Conservation (phyloP, 1,140 invertebrate genomes). For the Drosophila athabasca region DNA sequence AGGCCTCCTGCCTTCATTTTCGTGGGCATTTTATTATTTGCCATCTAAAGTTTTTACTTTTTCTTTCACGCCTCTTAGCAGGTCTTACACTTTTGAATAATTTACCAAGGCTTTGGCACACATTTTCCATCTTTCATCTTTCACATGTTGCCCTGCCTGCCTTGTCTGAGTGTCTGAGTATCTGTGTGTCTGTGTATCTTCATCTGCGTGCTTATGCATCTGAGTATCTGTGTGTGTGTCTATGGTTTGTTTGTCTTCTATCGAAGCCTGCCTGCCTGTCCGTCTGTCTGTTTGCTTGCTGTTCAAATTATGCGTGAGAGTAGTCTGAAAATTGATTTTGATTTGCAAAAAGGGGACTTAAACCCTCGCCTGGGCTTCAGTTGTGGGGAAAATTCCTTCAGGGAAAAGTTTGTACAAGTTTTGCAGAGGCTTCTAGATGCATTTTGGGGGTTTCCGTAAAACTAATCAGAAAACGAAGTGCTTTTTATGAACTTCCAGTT, state of each 20-base stretch:
- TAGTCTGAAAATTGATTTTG: constrained; percentile 30
- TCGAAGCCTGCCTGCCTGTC: not conserved
- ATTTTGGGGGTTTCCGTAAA: no score
- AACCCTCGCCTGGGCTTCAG: not conserved
- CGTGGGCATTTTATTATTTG: constrained; percentile 24
- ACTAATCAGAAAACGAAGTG: no score
- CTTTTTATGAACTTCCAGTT: no score
- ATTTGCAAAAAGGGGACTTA: constrained; percentile 2
- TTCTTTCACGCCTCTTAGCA: constrained; percentile 16
- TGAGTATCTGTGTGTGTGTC: no score
- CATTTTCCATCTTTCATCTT: constrained; percentile 28
- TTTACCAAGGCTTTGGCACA: constrained; percentile 9
- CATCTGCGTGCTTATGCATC: no score
- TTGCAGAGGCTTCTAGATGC: no score
- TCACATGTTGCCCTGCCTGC: constrained; percentile 29
- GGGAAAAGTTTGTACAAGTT: no score
- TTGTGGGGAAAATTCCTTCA: no score
- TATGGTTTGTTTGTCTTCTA: constrained; percentile 18
- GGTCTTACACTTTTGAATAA: constrained; percentile 28
- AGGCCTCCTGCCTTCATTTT: not conserved
- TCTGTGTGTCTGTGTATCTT: no score
- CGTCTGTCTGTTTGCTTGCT: constrained; percentile 22
- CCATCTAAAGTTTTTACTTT: constrained; percentile 46
- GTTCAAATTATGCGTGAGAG: constrained; percentile 23
- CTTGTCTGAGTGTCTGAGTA: no score